Conservation (phyloP, 2,888 invertebrate species). For the Cecidostiba fungosa region DNA sequence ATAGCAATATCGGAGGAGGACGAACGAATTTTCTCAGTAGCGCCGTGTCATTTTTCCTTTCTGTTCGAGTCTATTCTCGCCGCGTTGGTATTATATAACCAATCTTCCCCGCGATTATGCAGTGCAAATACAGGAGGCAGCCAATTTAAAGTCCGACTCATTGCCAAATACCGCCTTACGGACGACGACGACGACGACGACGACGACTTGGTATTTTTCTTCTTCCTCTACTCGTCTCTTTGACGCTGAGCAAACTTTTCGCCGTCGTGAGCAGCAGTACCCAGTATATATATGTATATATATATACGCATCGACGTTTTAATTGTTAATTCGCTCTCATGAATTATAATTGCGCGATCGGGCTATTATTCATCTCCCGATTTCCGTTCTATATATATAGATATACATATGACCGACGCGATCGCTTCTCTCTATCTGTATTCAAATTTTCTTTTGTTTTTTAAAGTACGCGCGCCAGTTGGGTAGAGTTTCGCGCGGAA, state of each 20-base stretch:
- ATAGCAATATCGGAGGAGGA: too few relatives aligned
- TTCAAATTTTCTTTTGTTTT: background rate
- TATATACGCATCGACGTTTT: background rate
- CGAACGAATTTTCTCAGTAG: background rate
- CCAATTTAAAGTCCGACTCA: conserved; percentile 40
- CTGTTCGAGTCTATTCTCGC: background rate
- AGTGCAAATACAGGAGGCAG: conserved; percentile 35
- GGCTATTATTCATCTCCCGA: background rate
- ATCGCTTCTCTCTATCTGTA: background rate
- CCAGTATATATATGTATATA: background rate
- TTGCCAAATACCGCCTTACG: conserved; percentile 30
- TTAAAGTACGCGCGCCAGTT: background rate
- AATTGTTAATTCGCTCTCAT: background rate
- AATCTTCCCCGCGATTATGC: conserved; percentile 47
- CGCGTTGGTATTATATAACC: conserved; percentile 4
- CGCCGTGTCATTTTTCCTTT: conserved; percentile 20
- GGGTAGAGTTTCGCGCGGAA: background rate
- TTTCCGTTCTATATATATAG: background rate
- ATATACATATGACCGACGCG: background rate
- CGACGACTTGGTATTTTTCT: background rate
- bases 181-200: background rate
- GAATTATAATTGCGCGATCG: background rate
- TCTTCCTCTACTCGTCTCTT: background rate
- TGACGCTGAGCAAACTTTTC: conserved; percentile 6
- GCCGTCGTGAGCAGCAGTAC: background rate